Evolutionary conservation across 1,140 invertebrate genomes (phyloP), one percentile per base, ranked within the genome.

Genomic region (Galendromus occidentalis): DNA sequence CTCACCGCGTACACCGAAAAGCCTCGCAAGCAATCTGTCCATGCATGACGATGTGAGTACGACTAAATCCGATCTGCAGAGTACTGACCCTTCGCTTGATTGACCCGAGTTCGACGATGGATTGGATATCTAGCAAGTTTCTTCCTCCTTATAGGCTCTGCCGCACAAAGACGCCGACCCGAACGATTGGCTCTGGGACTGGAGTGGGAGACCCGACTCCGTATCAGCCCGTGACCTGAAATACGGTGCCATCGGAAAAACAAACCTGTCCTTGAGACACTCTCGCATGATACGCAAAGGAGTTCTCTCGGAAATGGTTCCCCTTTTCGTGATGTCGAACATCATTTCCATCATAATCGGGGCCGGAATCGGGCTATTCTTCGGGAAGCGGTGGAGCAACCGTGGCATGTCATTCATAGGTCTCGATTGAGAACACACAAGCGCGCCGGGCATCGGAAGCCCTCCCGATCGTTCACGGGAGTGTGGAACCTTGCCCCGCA

Each of bases 1-100:
- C 22, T 59, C 51, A 59, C 51, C 51, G n/a, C 51, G 51, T 25
- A 59, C 51, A 20, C 51, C 51, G 22, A 59, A 59, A 33, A 59
- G 51, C 22, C 51, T 59, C 12, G 51, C 51, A 14, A 59, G 51
- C 22, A 59, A 59, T 25, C 51, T 59, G 12, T 59, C 51, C 9
- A 33, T 59, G 25, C 51, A 59, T 22, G 51, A 59, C 22, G 51
- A 59, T 25, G 51, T 59, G 9, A 25, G 51, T 59, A 29, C 12
- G 14, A 59, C 9, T 14, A 4, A 47, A 22, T 20, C 14, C 33
- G n/a, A n/a, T n/a, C n/a, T n/a, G n/a, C n/a, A n/a, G n/a, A n/a
- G n/a, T 18, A 44, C 42, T 12, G 42, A 12, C 42, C 12, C 42
- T 12, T 44, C 18, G n/a, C 42, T 12, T 44, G 42, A 12, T 44